These are phyloP conservation scores for Polydrusus tereticollis DNA, from an alignment of 2,888 invertebrate species.

Conservation along the genomic window DNA sequence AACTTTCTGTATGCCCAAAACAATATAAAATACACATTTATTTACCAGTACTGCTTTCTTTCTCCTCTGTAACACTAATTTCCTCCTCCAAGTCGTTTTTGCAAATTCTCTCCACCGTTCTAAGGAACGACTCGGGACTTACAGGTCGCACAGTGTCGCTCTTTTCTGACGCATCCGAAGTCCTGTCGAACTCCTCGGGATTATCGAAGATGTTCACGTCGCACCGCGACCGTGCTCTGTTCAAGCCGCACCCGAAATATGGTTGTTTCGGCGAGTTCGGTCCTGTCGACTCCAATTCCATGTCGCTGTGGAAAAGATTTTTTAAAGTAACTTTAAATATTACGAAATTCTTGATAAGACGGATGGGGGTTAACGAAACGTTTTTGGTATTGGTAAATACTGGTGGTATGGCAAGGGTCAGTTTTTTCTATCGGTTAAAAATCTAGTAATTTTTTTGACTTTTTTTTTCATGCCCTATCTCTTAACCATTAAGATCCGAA, in stretches of 20 bases:
- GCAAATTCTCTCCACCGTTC: not conserved
- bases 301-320: not conserved
- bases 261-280: not conserved
- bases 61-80: not conserved
- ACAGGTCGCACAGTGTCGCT: not conserved
- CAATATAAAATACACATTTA: too few species aligned
- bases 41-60: not conserved
- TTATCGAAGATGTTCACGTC: slow-evolving; percentile 33
- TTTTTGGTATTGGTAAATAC: too few species aligned
- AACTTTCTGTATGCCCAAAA: too few species aligned
- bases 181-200: slow-evolving; percentile 22
- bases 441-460: too few species aligned
- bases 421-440: too few species aligned
- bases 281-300: not conserved
- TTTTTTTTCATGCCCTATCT: too few species aligned
- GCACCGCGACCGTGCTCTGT: not conserved
- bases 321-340: not conserved
- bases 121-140: not conserved
- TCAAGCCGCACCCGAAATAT: too few species aligned
- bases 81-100: not conserved
- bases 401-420: too few species aligned
- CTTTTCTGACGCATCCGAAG: not conserved
- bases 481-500: too few species aligned
- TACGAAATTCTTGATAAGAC: too few species aligned
- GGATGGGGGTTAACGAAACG: too few species aligned